Evolutionary conservation across 2,113 vertebrate genomes (phyloP).

Genomic region (Gracilinanus agilis): DNA sequence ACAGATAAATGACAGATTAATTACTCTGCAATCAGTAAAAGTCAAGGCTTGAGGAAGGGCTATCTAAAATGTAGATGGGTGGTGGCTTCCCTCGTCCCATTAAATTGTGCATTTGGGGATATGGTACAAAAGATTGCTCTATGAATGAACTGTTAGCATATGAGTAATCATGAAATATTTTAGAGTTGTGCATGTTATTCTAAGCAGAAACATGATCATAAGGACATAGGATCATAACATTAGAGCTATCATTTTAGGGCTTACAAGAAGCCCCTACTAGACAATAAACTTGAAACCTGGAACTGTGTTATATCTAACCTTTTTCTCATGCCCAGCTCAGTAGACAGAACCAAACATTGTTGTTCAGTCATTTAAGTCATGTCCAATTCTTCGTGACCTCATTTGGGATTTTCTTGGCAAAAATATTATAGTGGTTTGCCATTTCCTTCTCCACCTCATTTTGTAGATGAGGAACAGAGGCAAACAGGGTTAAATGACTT

Average conservation of each 20-base stretch:
- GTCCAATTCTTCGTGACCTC: too few species aligned
- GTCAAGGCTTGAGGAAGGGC: not conserved
- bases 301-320: not conserved
- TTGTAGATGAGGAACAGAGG: too few species aligned
- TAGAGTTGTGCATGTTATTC: not conserved
- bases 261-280: not conserved
- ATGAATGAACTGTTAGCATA: not conserved
- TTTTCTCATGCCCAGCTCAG: not conserved
- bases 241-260: not conserved
- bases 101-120: not conserved
- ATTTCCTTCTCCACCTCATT: too few species aligned
- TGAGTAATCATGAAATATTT: not conserved
- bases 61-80: not conserved
- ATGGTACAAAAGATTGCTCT: not conserved
- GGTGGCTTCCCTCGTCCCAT: not conserved
- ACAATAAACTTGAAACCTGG: not conserved
- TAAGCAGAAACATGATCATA: not conserved
- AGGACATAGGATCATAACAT: not conserved
- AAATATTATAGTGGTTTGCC: too few species aligned
- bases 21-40: slow-evolving; percentile 59
- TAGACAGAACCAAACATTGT: not conserved
- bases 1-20: slow-evolving; percentile 34
- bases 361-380: too few species aligned
- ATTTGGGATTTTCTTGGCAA: too few species aligned
- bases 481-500: too few species aligned